Conservation (phyloP, 2,888 invertebrate species). For the Drosophila differens region DNA sequence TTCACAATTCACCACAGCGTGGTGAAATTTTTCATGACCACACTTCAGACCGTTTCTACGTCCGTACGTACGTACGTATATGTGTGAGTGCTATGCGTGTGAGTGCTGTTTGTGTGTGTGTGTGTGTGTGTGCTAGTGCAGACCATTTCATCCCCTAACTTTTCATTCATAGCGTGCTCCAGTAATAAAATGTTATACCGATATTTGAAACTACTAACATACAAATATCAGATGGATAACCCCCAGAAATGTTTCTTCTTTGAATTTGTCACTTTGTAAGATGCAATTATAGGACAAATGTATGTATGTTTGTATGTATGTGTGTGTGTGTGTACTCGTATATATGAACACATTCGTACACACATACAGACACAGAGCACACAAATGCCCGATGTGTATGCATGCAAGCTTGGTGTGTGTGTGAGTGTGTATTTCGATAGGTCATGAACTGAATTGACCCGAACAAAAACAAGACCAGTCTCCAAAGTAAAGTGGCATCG, state of each 20-base stretch:
- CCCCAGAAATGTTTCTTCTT: slow-evolving; percentile 25
- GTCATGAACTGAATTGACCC: slow-evolving; percentile 77
- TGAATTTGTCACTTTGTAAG: slow-evolving; percentile 9
- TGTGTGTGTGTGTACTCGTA: neutral
- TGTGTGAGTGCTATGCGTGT: neutral
- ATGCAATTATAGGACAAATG: slow-evolving; percentile 21
- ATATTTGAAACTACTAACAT: slow-evolving; percentile 42
- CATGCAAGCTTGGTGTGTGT: slow-evolving; percentile 8
- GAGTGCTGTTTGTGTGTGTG: slow-evolving; percentile 7
- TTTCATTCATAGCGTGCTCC: slow-evolving; percentile 75
- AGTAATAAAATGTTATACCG: slow-evolving; percentile 71
- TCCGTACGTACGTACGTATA: slow-evolving; percentile 7
- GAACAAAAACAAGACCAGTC: slow-evolving; percentile 41
- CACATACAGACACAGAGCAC: neutral
- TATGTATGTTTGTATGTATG: neutral
- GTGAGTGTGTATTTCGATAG: slow-evolving; percentile 57
- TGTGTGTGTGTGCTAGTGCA: slow-evolving; percentile 12
- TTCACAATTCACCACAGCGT: slow-evolving; percentile 60
- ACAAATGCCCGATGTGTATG: slow-evolving; percentile 9
- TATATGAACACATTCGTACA: neutral
- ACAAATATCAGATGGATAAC: slow-evolving; percentile 19
- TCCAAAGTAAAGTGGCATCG: slow-evolving; percentile 9
- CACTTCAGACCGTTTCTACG: slow-evolving; percentile 18
- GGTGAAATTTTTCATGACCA: slow-evolving; percentile 56
- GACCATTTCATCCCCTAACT: slow-evolving; percentile 67